These are phyloP conservation scores for Lerista edwardsae DNA, from an alignment of 2,797 vertebrate species.

Conservation along the genomic window DNA sequence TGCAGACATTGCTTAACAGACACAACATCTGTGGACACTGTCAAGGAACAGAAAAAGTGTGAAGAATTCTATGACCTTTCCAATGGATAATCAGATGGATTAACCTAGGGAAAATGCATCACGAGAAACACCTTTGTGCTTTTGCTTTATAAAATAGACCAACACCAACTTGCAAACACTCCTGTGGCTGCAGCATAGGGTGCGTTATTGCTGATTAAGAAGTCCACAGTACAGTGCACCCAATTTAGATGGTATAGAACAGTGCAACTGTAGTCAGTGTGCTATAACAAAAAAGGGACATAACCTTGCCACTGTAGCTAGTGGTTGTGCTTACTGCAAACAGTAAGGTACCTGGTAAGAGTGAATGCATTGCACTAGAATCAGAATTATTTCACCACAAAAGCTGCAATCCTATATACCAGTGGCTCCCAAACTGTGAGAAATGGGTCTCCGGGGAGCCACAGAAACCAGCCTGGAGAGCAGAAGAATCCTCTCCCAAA, in stretches of 20 bases:
- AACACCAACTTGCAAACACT: background rate
- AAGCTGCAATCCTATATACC: too few relatives aligned
- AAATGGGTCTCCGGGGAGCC: too few relatives aligned
- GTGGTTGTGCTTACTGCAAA: background rate
- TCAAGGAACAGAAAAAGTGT: conserved; percentile 38
- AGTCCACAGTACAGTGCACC: background rate
- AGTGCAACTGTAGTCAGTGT: background rate
- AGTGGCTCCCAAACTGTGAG: too few relatives aligned
- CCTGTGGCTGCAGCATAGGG: background rate
- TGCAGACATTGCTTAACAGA: conserved; percentile 29
- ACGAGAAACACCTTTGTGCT: background rate
- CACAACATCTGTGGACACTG: background rate
- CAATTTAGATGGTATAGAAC: background rate
- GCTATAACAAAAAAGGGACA: background rate
- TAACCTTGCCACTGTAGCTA: background rate
- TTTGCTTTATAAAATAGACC: background rate
- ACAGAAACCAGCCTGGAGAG: too few relatives aligned
- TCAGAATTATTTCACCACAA: background rate
- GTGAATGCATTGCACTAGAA: background rate
- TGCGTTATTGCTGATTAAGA: background rate
- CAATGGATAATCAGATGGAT: conserved; percentile 35
- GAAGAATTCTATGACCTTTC: conserved; percentile 34
- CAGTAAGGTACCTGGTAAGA: background rate
- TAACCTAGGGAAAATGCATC: background rate
- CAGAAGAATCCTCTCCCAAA: too few relatives aligned